phyloP scores from a whole-genome alignment of 2,888 invertebrate genomes.

The Volucella inanis region DNA sequence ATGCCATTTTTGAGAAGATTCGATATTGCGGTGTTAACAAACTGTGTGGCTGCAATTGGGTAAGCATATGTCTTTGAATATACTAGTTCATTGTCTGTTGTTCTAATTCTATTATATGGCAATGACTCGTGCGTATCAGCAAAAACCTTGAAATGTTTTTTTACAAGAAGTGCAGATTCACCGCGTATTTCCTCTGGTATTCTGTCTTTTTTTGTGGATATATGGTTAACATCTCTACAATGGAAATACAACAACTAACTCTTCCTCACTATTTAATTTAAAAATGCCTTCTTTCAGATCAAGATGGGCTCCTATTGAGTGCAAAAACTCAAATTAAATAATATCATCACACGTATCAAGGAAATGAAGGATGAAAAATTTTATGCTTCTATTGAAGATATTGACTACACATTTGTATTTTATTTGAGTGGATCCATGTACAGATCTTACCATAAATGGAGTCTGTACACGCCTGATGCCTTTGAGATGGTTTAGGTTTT shows the following conservation, averaged over 20 bases:
- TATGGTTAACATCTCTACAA: slow-evolving; percentile 11
- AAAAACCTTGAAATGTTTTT: slow-evolving; percentile 18
- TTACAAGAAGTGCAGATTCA: background rate
- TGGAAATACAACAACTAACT: slow-evolving; percentile 14
- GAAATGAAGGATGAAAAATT: slow-evolving; percentile 35
- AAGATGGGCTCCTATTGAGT: background rate
- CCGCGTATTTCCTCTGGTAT: slow-evolving; percentile 3
- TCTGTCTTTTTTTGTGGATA: background rate
- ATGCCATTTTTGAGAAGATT: slow-evolving; percentile 22
- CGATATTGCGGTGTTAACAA: slow-evolving; percentile 33
- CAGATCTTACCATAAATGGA: slow-evolving; percentile 40
- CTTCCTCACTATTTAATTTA: slow-evolving; percentile 6
- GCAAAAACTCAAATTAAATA: slow-evolving; percentile 12
- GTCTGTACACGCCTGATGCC: slow-evolving; percentile 7
- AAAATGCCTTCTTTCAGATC: slow-evolving; percentile 3
- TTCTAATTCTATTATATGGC: slow-evolving; percentile 50
- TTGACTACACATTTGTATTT: slow-evolving; percentile 36
- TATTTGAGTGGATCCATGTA: slow-evolving; percentile 33
- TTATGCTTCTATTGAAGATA: too few relatives aligned
- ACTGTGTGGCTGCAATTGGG: slow-evolving; percentile 24
- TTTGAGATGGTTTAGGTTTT: slow-evolving; percentile 16
- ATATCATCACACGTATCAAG: slow-evolving; percentile 43
- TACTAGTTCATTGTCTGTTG: slow-evolving; percentile 44
- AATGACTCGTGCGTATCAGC: slow-evolving; percentile 44
- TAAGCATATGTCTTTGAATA: slow-evolving; percentile 48